Evolutionary conservation across 2,888 invertebrate species (phyloP), one percentile per base, ranked within the genome.

Genomic region (Tenodera sinensis): DNA sequence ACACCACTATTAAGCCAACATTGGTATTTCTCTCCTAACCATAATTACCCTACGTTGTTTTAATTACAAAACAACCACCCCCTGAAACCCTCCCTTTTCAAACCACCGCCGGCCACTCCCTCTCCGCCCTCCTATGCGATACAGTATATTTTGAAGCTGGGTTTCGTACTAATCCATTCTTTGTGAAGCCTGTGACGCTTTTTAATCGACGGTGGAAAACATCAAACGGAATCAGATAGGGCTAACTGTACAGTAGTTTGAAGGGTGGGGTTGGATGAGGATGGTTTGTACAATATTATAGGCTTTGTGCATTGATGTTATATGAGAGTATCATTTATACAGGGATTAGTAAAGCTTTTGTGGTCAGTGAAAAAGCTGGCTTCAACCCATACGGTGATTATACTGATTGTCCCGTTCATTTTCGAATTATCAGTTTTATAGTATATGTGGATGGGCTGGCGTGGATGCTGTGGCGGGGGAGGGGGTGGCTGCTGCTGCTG

Each of bases 301-400:
- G 87, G 87, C 87, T 87, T 87, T 89, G 89, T 89, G 89, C 89
- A 89, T 89, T 89, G 89, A 89, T 89, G 89, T 89, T 89, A 87
- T 87, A 87, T 83, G 86, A 83, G 89, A 86, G 86, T 87, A 89
- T 89, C 89, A 86, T 89, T 89, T 89, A 89, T 86, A 89, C 89
- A 89, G 89, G 89, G 89, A 89, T 89, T 89, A 87, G 87, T 87
- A 87, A 87, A 87, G 87, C 87, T 87, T 87, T 87, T 87, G 87
- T 87, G 87, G 87, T 87, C 87, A 87, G 83, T 87, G 87, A 87
- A 87, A 87, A 87, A 87, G 87, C 87, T 87, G 83, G 87, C 87
- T 34, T 87, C 87, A 87, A 87, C 83, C 87, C 87, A 34, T 82
- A 83, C 87, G 30, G 83, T 83, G 87, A 87, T 83, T 87, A 83